Base-by-base conservation (phyloP, 2,797 vertebrate genomes). In the Epinephelus malabaricus region DNA sequence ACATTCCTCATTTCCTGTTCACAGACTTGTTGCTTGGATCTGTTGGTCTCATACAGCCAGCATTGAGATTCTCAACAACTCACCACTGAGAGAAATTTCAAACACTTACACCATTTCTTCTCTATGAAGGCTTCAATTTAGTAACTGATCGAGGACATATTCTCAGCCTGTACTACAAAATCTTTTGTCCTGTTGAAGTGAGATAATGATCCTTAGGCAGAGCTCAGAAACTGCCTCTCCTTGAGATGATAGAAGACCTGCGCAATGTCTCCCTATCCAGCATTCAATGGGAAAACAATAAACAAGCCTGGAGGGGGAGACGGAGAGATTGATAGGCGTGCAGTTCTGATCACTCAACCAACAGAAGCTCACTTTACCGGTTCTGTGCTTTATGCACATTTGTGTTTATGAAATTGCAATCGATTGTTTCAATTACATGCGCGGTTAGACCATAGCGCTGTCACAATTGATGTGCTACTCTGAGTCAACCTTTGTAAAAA, bases 371-470 rank as follows among this genome's bases (percentile, higher is more conserved):
- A 90, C 90, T 92, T 91, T 87, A 84, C 79, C 55, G 84, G 75
- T 81, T 84, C 73, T 82, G 76, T 78, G 91, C 84, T 90, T 92
- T 92, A 92, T 92, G 89, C 89, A 92, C 92, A 90, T 93, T 92
- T 90, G 86, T 94, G 91, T 93, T 94, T 93, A 91, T 93, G 89
- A 92, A 92, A 92, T 92, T 91, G 84, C 90, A 81, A 94, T 94
- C 89, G 88, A 94, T 94, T 92, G 91, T 92, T 94, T 92, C 92
- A 92, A 92, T 95, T 94, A 94, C 90, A 91, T 87, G 90, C 91
- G 38, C 62, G 66, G 84, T 70, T 92, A 87, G 88, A 88, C 85
- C 85, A 83, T 86, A 76, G 87, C 83, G 30, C 85, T 85, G 90
- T 92, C 90, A 87, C 89, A 83, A 90, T 78, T 90, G 89, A 89